These are phyloP conservation scores for Emydura subglobosa DNA, from an alignment of 2,113 vertebrate genomes.

Conservation along the genomic window DNA sequence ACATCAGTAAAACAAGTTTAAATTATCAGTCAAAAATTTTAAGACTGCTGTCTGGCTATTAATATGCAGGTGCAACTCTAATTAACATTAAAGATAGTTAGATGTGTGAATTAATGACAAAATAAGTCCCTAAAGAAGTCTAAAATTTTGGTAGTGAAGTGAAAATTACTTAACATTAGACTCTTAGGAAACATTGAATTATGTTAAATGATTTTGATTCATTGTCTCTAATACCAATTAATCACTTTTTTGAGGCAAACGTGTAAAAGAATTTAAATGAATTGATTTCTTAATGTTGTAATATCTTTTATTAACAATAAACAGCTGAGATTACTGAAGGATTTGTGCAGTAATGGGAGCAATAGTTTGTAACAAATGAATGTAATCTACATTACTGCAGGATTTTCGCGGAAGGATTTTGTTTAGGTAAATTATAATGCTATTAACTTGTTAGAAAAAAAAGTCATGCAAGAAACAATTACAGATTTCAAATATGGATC, in stretches of 20 bases:
- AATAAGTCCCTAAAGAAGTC: not conserved
- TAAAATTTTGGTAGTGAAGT: constrained; percentile 3
- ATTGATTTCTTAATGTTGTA: constrained; percentile 32
- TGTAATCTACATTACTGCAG: not conserved
- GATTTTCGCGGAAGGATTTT: constrained; percentile 34
- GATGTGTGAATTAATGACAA: not conserved
- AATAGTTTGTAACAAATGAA: constrained; percentile 47
- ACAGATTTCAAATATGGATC: constrained; percentile 8
- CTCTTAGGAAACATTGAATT: constrained; percentile 18
- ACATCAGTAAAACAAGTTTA: fast-evolving
- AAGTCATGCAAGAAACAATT: not conserved
- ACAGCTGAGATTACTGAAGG: constrained; percentile 31
- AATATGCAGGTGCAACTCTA: not conserved
- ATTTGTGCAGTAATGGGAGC: constrained; percentile 16
- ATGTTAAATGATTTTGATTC: constrained; percentile 25
- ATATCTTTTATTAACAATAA: constrained; percentile 59
- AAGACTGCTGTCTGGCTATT: not conserved
- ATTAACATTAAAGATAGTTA: not conserved
- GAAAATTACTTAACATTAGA: constrained; percentile 7
- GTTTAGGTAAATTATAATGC: constrained; percentile 30
- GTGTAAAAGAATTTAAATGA: not conserved
- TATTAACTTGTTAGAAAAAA: constrained; percentile 33
- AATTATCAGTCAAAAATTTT: not conserved
- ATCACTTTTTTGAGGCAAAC: constrained; percentile 9
- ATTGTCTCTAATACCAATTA: constrained; percentile 16